Evolutionary conservation across 2,113 vertebrate genomes (phyloP).

Genomic region (Pao palembangensis): DNA sequence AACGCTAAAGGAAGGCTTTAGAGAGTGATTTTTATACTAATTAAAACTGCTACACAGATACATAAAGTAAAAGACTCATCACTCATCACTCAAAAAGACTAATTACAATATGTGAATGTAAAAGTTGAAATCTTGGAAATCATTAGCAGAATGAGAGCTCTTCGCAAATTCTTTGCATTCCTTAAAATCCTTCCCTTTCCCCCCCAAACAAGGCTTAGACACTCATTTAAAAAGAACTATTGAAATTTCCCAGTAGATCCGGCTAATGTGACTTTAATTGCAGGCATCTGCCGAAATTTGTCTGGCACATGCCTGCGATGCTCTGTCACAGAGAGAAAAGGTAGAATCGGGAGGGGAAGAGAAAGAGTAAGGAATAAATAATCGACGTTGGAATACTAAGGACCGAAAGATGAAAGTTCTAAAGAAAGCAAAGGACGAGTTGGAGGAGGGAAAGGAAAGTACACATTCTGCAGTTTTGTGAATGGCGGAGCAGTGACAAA

Average conservation of each 20-base stretch:
- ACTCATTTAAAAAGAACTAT: slow-evolving; percentile 41
- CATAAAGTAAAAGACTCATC: not conserved
- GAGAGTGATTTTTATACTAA: slow-evolving; percentile 10
- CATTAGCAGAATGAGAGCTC: not conserved
- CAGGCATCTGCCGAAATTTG: slow-evolving; percentile 44
- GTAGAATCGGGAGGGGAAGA: slow-evolving; percentile 4
- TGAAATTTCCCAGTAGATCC: slow-evolving; percentile 50
- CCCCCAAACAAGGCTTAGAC: slow-evolving; percentile 24
- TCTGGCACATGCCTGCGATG: slow-evolving; percentile 18
- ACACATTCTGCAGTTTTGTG: not conserved
- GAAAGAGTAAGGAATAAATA: not conserved
- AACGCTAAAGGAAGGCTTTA: slow-evolving; percentile 13
- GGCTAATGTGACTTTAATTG: slow-evolving; percentile 62
- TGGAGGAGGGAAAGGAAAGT: not conserved
- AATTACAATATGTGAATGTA: not conserved
- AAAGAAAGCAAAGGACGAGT: slow-evolving; percentile 3
- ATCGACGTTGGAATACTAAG: not conserved
- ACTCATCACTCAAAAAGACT: too few relatives aligned
- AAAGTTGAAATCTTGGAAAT: not conserved
- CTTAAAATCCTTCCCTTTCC: slow-evolving; percentile 18
- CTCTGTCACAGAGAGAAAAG: slow-evolving; percentile 24
- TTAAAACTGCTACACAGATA: slow-evolving; percentile 3
- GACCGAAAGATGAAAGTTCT: slow-evolving; percentile 24
- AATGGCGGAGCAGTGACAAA: slow-evolving; percentile 6
- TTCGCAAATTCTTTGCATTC: slow-evolving; percentile 20